phyloP scores from a whole-genome alignment of 2,797 vertebrate genomes.

The Adrianichthys oophorus region DNA sequence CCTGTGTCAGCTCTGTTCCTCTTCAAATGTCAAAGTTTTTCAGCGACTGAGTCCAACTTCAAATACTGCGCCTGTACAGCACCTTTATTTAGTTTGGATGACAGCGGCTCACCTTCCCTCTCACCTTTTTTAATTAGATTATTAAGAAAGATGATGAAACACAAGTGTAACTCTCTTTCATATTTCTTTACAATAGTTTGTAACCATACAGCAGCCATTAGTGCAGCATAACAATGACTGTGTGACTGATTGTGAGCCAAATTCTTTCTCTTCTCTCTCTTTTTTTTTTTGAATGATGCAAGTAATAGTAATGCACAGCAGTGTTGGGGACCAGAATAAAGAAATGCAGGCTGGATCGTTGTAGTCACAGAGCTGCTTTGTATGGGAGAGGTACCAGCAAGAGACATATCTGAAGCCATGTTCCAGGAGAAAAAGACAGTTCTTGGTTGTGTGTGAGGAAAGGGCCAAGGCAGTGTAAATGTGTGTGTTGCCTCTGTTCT shows the following conservation, averaged over 20 bases:
- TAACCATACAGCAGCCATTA: slow-evolving; percentile 72
- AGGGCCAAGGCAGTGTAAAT: slow-evolving; percentile 61
- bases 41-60: slow-evolving; percentile 21
- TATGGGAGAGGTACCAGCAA: slow-evolving; percentile 38
- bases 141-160: slow-evolving; percentile 77
- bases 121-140: slow-evolving; percentile 70
- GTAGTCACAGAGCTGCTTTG: slow-evolving; percentile 47
- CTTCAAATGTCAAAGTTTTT: slow-evolving; percentile 35
- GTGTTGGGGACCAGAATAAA: slow-evolving; percentile 57
- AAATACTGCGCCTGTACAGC: slow-evolving; percentile 34
- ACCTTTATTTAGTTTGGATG: slow-evolving; percentile 37
- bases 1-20: slow-evolving; percentile 35
- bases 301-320: slow-evolving; percentile 76
- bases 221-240: slow-evolving; percentile 68
- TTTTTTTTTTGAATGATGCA: slow-evolving; percentile 78
- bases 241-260: slow-evolving; percentile 79
- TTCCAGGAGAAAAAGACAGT: slow-evolving; percentile 69
- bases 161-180: slow-evolving; percentile 67
- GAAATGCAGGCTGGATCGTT: slow-evolving; percentile 59
- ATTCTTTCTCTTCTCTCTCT: slow-evolving; percentile 32
- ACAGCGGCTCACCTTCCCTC: slow-evolving; percentile 17
- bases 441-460: slow-evolving; percentile 61
- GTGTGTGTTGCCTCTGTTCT: slow-evolving; percentile 49
- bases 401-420: slow-evolving; percentile 50
- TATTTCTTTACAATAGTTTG: slow-evolving; percentile 70